Evolutionary conservation across 2,888 invertebrate genomes (phyloP).

Genomic region (Odontothrips loti): DNA sequence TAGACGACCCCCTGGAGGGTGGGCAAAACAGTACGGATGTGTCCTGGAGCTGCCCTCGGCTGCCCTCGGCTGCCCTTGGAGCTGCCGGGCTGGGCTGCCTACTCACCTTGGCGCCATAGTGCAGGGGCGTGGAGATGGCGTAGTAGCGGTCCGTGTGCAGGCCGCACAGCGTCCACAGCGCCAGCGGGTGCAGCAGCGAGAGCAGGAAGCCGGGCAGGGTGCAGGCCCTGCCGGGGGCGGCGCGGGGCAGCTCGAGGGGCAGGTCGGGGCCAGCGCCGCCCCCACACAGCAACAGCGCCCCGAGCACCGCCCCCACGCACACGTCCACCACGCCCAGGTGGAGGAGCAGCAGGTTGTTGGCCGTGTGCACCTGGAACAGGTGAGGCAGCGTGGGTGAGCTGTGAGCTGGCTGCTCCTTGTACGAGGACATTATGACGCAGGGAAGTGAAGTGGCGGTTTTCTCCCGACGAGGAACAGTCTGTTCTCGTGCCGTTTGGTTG

Average conservation of each 20-base stretch:
- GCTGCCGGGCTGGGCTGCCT: no score
- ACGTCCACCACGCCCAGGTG: conserved; percentile 69
- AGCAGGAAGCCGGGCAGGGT: conserved; percentile 62
- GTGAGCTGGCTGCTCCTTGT: no score
- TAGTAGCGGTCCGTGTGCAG: conserved; percentile 72
- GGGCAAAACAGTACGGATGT: neutral
- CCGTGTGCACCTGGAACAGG: conserved; percentile 46
- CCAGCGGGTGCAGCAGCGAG: conserved; percentile 67
- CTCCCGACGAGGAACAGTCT: neutral
- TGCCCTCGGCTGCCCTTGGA: no score
- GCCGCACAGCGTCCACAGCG: conserved; percentile 75
- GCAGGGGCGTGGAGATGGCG: conserved; percentile 73
- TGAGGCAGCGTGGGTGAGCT: neutral
- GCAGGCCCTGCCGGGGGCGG: conserved; percentile 53
- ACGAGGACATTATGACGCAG: no score
- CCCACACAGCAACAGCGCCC: conserved; percentile 42
- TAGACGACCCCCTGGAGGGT: no score
- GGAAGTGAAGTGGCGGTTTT: no score
- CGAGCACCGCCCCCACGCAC: conserved; percentile 54
- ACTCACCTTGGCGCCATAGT: conserved; percentile 68
- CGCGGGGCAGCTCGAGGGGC: conserved; percentile 1
- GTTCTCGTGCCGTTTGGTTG: neutral
- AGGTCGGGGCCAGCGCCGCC: conserved; percentile 30
- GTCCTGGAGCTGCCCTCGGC: no score
- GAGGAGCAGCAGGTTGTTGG: conserved; percentile 68